Base-by-base conservation (phyloP, 2,797 vertebrate genomes). In the Siniperca scherzeri region DNA sequence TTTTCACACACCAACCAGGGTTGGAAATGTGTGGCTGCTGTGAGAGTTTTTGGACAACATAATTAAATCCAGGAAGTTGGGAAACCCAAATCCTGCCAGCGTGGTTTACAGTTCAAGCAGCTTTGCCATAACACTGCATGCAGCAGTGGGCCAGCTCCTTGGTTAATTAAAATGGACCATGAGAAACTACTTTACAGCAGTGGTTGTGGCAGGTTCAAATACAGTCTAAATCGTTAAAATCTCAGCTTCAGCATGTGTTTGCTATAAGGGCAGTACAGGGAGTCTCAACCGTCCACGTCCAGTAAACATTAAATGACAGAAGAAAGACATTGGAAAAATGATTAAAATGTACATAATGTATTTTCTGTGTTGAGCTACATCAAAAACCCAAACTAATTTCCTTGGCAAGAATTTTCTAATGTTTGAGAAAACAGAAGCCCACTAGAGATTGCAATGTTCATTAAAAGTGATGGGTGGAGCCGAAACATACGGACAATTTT, bases 21-120 rank as follows among this genome's bases (percentile, higher is more conserved):
- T 11, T 79, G 52, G 64, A 81, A 40, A 46, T 56, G 53, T 68
- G 62, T 25, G 46, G 73, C 78, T 83, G 74, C 78, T 80, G 44
- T 33, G 69, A 82, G 64, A 71, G 70, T 22, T 84, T 84, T 66
- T 69, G 46, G 72, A 77, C 60, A 82, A 70, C 67, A 64, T 88
- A 91, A 91, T 85, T 89, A 79, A 92, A 88, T 81, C 86, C 82
- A 88, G 88, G 79, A 90, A 82, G 73, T 66, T 22, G 44, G 79
- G 76, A 77, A 89, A 87, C 66, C 74, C 55, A 84, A 89, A 85
- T 86, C 74, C 80, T 74, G 77, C 80, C 81, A 80, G 83, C n/a
- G 44, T 44, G 78, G 85, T 86, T 88, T 83, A 80, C 81, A 87
- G 87, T 82, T 79, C 74, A 80, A 78, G 80, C 68, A 30, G 82